Base-by-base conservation (phyloP, 92 coral and sea anemone genomes). In the Epizoanthus ramosus region DNA sequence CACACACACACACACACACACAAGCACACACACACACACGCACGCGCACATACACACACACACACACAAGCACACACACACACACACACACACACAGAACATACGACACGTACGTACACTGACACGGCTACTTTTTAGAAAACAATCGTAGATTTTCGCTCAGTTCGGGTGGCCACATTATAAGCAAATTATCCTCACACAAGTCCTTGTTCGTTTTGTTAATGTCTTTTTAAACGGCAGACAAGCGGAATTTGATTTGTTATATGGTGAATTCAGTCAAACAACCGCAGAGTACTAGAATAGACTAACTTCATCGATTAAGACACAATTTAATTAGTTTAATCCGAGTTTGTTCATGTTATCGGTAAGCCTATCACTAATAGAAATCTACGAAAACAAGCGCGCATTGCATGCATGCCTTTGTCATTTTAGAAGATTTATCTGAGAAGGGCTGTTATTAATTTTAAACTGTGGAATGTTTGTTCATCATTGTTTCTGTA, bases 211-310 rank as follows among this genome's bases (percentile, higher is more conserved):
- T 35, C 45, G 14, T 0, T 18, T 59, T 28, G 21, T 39, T 77
- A 77, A 77, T 77, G 71, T 63, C 8, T 77, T 60, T 77, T 63
- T 77, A 77, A 77, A 61, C 66, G 70, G 35, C 33, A 10, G 16
- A 12, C 71, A 61, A 77, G 22, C 47, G 82, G 71, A 77, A 60
- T 77, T 61, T 69, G 24, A 77, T 61, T 77, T 77, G 68, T 28
- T 77, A 9, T 37, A 21, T 8, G 66, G 5, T 12, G n/a, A 41
- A 18, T 63, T 60, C 64, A 9, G 7, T 41, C 70, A 22, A 59
- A 74, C 43, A 31, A 24, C 35, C 18, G 1, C 35, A 53, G 59
- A 54, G 19, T 25, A 16, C 14, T 18, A 43, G 79, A 28, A 23
- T 54, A 24, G 65, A 22, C 33, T 25, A 56, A 31, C 59, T 54